These are phyloP conservation scores for Leucoptera coffeella DNA, from an alignment of 2,888 invertebrate species.

Conservation along the genomic window DNA sequence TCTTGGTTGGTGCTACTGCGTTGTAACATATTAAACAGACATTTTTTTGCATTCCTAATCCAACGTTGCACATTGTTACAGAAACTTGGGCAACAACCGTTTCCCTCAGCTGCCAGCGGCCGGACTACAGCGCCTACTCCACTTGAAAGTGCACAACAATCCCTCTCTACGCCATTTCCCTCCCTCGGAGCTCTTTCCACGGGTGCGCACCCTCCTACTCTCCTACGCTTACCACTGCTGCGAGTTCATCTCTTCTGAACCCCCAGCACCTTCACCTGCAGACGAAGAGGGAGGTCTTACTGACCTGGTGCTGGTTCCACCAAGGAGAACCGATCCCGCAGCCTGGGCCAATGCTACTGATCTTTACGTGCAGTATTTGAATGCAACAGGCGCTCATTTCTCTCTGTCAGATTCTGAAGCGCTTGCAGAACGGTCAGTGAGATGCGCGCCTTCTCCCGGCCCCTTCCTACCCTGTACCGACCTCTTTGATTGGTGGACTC, in stretches of 20 bases:
- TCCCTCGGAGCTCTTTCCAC: slow-evolving; percentile 78
- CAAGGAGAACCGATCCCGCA: slow-evolving; percentile 46
- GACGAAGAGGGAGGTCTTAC: slow-evolving; percentile 17
- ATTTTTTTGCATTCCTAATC: slow-evolving; percentile 1
- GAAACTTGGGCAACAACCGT: slow-evolving; percentile 86
- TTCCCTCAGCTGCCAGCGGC: slow-evolving; percentile 77
- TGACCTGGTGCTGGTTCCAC: slow-evolving; percentile 34
- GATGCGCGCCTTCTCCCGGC: slow-evolving; percentile 42
- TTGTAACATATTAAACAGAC: slow-evolving; percentile 1
- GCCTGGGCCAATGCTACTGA: slow-evolving; percentile 78
- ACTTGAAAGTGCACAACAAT: slow-evolving; percentile 90
- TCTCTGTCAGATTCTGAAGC: too few relatives aligned
- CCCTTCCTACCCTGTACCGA: slow-evolving; percentile 95
- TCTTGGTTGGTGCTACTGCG: neutral
- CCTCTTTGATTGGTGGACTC: slow-evolving; percentile 96
- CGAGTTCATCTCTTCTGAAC: slow-evolving; percentile 67
- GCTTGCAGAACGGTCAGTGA: neutral
- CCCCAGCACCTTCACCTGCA: slow-evolving; percentile 56
- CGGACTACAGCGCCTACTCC: slow-evolving; percentile 73
- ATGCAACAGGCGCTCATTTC: too few relatives aligned
- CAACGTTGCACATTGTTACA: slow-evolving; percentile 20
- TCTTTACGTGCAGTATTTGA: slow-evolving; percentile 78
- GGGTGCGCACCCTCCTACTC: slow-evolving; percentile 67
- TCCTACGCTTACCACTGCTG: slow-evolving; percentile 97
- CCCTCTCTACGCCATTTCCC: slow-evolving; percentile 83